Evolutionary conservation across 2,113 vertebrate genomes (phyloP).

Genomic region (Syngnathoides biaculeatus): DNA sequence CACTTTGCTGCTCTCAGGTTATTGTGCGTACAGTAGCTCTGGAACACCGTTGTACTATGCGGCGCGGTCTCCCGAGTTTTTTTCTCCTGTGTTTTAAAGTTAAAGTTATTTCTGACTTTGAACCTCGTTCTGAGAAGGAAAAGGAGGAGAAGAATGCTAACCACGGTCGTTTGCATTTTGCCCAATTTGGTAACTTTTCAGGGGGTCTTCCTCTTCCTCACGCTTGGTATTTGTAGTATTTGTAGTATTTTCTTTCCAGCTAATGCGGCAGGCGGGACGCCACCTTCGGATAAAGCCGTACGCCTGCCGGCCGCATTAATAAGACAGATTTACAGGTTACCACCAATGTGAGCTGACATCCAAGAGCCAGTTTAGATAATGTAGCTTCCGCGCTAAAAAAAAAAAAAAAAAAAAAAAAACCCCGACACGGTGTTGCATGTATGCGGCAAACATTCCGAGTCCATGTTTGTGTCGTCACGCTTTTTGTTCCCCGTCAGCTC

Average conservation of each 20-base stretch:
- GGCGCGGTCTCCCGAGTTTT: no score
- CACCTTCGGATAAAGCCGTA: not conserved
- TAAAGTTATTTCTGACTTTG: conserved; percentile 14
- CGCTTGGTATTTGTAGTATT: conserved; percentile 7
- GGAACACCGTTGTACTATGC: no score
- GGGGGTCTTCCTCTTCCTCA: conserved; percentile 6
- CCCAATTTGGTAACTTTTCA: not conserved
- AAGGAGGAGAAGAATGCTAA: conserved; percentile 48
- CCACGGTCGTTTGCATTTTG: conserved; percentile 40
- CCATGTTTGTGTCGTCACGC: conserved; percentile 51
- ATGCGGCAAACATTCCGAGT: conserved; percentile 25
- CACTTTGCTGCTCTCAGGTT: no score
- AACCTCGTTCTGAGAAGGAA: conserved; percentile 19
- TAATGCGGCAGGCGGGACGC: conserved; percentile 13
- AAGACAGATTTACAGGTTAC: conserved; percentile 3
- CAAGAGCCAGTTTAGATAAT: not conserved
- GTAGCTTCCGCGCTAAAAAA: not conserved
- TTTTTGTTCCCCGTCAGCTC: conserved; percentile 55
- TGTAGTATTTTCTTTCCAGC: conserved; percentile 9
- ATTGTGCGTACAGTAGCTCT: no score
- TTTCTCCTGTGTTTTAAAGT: no score
- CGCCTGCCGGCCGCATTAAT: conserved; percentile 6
- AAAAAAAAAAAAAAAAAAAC: not conserved
- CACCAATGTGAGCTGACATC: conserved; percentile 4
- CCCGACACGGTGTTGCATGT: not conserved